Conservation (phyloP, 2,888 invertebrate genomes). For the Carabus problematicus region DNA sequence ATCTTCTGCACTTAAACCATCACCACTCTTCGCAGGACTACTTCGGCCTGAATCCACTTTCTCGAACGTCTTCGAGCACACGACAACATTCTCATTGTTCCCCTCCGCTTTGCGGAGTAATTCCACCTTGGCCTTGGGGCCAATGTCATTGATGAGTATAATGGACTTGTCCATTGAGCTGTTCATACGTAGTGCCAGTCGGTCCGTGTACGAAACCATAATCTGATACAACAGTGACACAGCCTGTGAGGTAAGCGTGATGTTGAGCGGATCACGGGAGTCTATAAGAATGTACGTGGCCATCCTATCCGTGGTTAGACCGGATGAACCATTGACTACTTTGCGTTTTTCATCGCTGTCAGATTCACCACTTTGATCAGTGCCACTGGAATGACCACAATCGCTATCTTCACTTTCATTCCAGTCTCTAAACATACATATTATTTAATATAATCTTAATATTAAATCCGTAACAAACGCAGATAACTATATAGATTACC, state of each 20-base stretch:
- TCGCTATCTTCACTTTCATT: slow-evolving; percentile 59
- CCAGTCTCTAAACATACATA: slow-evolving; percentile 51
- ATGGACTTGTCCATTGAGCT: slow-evolving; percentile 57
- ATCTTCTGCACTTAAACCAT: slow-evolving; percentile 49
- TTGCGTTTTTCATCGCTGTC: slow-evolving; percentile 55
- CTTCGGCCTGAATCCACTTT: slow-evolving; percentile 69
- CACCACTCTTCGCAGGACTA: slow-evolving; percentile 61
- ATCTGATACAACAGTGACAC: slow-evolving; percentile 66
- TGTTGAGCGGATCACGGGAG: slow-evolving; percentile 70
- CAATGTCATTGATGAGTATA: slow-evolving; percentile 70
- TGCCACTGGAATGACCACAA: slow-evolving; percentile 65
- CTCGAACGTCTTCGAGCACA: slow-evolving; percentile 67
- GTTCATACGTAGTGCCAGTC: slow-evolving; percentile 57
- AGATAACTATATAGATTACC: slow-evolving; percentile 58
- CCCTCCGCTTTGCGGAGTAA: slow-evolving; percentile 63
- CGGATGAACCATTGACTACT: slow-evolving; percentile 22
- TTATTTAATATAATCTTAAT: slow-evolving; percentile 4
- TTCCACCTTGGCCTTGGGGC: slow-evolving; percentile 66
- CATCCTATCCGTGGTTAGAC: slow-evolving; percentile 38
- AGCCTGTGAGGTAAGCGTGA: slow-evolving; percentile 72
- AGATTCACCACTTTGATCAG: slow-evolving; percentile 59
- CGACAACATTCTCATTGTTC: slow-evolving; percentile 61
- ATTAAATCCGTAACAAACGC: neutral
- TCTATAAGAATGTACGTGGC: slow-evolving; percentile 75
- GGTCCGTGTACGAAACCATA: slow-evolving; percentile 56